Base-by-base conservation (phyloP, 1,140 invertebrate species). In the Drosophila kanapiae region DNA sequence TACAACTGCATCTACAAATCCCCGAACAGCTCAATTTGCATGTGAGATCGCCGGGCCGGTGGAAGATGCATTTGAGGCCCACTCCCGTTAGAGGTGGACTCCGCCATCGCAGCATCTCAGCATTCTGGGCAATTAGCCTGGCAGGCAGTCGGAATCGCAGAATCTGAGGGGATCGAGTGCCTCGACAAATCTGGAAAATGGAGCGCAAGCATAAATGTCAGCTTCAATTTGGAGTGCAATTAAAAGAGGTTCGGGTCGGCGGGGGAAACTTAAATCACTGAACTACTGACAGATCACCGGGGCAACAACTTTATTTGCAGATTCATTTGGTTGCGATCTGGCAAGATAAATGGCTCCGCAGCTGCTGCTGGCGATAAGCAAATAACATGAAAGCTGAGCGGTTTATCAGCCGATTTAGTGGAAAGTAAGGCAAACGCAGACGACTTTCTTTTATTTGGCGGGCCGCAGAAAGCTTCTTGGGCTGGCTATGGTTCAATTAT, bases 201-300 rank as follows among this genome's bases (percentile, higher is more conserved):
- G 83, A 87, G 84, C 84, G 77, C 76, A 82, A 45, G 80, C 80
- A 87, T 87, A 87, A 87, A 87, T 88, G 84, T 88, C 83, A 80
- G 80, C 72, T 87, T 71, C 70, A 61, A 86, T 86, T 86, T 87
- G 70, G 58, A 48, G 53, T 72, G 84, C 83, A 88, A 87, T 87
- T 87, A 87, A 87, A 87, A 74, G 65, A 64, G 75, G 77, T 43
- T 42, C 49, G 29, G 18, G 60, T 53, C 35, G 49, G 40, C 27
- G 51, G 80, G 80, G 68, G 35, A 68, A 68, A 58, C 35, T 59
- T 59, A 29, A 43, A 59, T 43, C 23, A 54, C 45, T 35, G 62
- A 13, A 37, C 37, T 18, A 35, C 67, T 76, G 75, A 82, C 75
- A 87, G 83, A 87, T 82, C 80, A 63, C 51, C 63, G 77, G 80